phyloP scores from a whole-genome alignment of 2,113 vertebrate genomes.

The Oreocharis arfaki region DNA sequence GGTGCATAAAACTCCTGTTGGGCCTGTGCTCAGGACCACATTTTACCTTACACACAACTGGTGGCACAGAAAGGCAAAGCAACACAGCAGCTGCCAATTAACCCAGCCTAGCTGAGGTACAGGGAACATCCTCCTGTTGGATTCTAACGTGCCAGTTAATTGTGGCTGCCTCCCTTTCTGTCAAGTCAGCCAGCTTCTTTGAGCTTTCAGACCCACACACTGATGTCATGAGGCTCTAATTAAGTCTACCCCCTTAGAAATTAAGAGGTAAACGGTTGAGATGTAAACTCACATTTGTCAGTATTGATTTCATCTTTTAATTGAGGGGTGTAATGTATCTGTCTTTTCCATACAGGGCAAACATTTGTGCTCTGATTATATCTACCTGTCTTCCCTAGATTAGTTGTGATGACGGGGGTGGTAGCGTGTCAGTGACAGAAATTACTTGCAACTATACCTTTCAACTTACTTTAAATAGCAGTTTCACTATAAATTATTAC shows the following conservation, averaged over 20 bases:
- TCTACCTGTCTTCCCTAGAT: slow-evolving; percentile 60
- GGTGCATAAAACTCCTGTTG: not conserved
- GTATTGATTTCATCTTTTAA: slow-evolving; percentile 73
- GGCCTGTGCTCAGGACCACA: not conserved
- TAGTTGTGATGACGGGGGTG: slow-evolving; percentile 39
- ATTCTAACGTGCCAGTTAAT: slow-evolving; percentile 8
- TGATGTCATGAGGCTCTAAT: slow-evolving; percentile 69
- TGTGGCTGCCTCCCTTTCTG: slow-evolving; percentile 6
- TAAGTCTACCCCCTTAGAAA: slow-evolving; percentile 60
- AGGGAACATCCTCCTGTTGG: not conserved
- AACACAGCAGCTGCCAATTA: slow-evolving; percentile 24
- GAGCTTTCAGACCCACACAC: slow-evolving; percentile 58
- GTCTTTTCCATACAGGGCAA: slow-evolving; percentile 59
- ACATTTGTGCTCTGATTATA: slow-evolving; percentile 68
- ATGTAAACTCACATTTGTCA: slow-evolving; percentile 70
- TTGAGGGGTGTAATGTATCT: slow-evolving; percentile 64
- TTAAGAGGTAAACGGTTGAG: slow-evolving; percentile 66
- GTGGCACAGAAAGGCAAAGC: not conserved
- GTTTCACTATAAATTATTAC: slow-evolving; percentile 49
- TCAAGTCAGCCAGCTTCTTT: slow-evolving; percentile 44
- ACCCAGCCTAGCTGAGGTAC: not conserved
- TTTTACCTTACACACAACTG: not conserved
- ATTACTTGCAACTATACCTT: slow-evolving; percentile 45
- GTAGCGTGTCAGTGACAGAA: slow-evolving; percentile 40
- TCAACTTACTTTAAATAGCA: slow-evolving; percentile 66